Base-by-base conservation (phyloP, 2,888 invertebrate species). In the Tiliacea aurago region DNA sequence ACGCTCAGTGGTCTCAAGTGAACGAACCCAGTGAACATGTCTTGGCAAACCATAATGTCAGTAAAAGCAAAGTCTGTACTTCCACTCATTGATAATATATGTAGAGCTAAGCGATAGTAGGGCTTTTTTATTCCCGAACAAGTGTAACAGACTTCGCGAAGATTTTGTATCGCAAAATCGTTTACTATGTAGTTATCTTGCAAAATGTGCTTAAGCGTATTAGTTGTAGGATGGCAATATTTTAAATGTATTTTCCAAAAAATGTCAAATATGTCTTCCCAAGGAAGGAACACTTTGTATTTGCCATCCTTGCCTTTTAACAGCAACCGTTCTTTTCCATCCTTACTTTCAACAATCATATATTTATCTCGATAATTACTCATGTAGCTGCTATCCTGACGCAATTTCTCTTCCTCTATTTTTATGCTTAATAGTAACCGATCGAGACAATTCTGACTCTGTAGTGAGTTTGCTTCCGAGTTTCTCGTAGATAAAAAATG, bases 1-100 rank as follows among this genome's bases (percentile, higher is more conserved):
- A 0, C 2, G 20, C 68, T 20, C 37, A 84, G 1, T 11, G 82
- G 82, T 53, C 78, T 73, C 20, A 82, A 18, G 49, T 84, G 84
- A 56, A 77, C 59, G 37, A 62, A 84, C 18, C 64, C 62, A 41
- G 82, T 63, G 20, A 20, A 15, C 9, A 71, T 18, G 20, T 82
- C 83, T 69, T 84, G 67, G 43, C 45, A 84, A 58, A n/a, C 20
- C 84, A 82, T 77, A 3, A 82, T 55, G 9, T 47, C 18, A 41
- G 23, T n/a, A 43, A 81, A 73, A 11, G 63, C 61, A 15, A 7
- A 45, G 13, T 81, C 70, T 51, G 13, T 0, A 5, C 0, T n/a
- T 10, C 0, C 7, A n/a, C 3, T 4, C 67, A 81, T 43, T 53
- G 47, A 0, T 18, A 81, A 0, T 33, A 73, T 4, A 33, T 76